Evolutionary conservation across 2,888 invertebrate genomes (phyloP).

Genomic region (Apodemia hepburni): DNA sequence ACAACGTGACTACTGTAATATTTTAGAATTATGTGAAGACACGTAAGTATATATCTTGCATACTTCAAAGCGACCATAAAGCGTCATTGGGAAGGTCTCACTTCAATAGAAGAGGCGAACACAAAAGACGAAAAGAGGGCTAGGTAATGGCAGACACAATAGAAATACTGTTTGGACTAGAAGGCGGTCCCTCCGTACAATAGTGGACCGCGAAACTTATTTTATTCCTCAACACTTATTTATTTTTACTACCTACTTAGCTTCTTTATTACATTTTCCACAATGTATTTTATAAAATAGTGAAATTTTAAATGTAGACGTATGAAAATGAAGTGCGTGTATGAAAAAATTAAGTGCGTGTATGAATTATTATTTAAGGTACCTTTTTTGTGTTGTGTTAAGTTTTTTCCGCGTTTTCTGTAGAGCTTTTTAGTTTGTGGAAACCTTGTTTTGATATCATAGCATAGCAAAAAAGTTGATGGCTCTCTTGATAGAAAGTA

Average conservation of each 20-base stretch:
- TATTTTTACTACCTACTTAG: conserved; percentile 51
- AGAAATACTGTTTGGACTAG: conserved; percentile 76
- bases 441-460: too few species aligned
- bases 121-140: conserved; percentile 77
- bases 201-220: conserved; percentile 68
- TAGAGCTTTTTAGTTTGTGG: too few species aligned
- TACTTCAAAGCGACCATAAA: conserved; percentile 72
- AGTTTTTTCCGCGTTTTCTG: too few species aligned
- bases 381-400: neutral
- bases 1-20: conserved; percentile 27
- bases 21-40: conserved; percentile 41
- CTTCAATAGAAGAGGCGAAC: conserved; percentile 72
- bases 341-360: too few species aligned
- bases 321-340: too few species aligned
- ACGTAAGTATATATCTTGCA: conserved; percentile 54
- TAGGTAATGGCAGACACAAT: conserved; percentile 78
- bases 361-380: neutral
- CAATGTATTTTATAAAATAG: conserved; percentile 32
- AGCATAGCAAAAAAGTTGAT: too few species aligned
- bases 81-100: conserved; percentile 75
- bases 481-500: too few species aligned
- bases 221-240: conserved; percentile 69
- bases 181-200: conserved; percentile 61
- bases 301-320: neutral
- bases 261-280: conserved; percentile 45